phyloP scores from a whole-genome alignment of 2,113 vertebrate species.

The Chunga burmeisteri region DNA sequence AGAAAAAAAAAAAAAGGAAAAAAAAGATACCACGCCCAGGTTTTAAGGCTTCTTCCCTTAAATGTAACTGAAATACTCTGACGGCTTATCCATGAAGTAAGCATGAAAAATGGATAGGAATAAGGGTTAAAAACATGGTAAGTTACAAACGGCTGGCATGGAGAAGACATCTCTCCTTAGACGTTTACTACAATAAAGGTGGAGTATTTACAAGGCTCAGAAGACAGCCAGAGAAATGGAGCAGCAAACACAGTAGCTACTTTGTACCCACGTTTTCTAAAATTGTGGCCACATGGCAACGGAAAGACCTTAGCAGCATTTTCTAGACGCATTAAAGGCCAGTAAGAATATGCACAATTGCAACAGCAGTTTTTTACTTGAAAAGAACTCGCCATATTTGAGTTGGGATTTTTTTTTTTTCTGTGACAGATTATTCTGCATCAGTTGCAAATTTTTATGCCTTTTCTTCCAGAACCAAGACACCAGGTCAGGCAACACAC shows the following conservation, averaged over 20 bases:
- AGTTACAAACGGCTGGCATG: not conserved
- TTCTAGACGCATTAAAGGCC: too few relatives aligned
- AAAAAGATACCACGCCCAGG: too few relatives aligned
- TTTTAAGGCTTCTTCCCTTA: not conserved
- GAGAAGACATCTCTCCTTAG: not conserved
- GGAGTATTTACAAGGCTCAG: not conserved
- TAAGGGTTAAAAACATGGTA: not conserved
- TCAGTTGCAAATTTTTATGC: too few relatives aligned
- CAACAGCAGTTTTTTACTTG: not conserved
- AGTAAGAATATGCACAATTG: not conserved
- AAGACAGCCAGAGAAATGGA: rapidly evolving
- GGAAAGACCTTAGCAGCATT: too few relatives aligned
- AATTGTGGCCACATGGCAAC: not conserved
- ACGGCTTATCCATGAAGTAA: not conserved
- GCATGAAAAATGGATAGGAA: not conserved
- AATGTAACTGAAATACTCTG: not conserved
- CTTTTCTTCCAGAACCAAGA: not conserved
- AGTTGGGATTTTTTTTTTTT: not conserved
- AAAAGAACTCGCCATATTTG: not conserved
- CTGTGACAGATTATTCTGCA: not conserved
- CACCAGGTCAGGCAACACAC: not conserved
- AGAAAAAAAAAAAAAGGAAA: too few relatives aligned
- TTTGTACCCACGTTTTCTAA: not conserved
- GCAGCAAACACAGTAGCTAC: not conserved
- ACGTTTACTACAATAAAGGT: not conserved